Conservation (phyloP, 1,140 invertebrate genomes). For the Eupristina koningsbergeri region DNA sequence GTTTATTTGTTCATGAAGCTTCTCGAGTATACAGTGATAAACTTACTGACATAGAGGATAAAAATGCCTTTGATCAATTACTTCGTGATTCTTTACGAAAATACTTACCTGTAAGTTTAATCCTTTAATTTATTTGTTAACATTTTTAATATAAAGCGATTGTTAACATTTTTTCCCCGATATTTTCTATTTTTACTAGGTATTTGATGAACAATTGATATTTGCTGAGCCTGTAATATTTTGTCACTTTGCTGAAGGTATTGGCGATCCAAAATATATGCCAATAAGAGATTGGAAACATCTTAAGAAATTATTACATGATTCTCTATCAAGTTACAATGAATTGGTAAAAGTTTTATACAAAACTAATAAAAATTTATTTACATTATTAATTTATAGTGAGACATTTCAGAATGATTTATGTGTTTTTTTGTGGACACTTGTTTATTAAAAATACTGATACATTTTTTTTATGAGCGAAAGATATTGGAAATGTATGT, state of each 20-base stretch:
- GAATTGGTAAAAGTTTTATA: constrained; percentile 72
- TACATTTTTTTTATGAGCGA: too few relatives aligned
- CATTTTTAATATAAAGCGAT: background rate
- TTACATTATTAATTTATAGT: too few relatives aligned
- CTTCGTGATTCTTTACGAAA: constrained; percentile 87
- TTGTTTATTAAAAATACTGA: too few relatives aligned
- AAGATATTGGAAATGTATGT: too few relatives aligned
- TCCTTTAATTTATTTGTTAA: background rate
- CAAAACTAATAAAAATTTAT: too few relatives aligned
- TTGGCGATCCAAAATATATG: constrained; percentile 93
- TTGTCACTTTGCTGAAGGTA: constrained; percentile 92
- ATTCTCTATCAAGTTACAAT: constrained; percentile 90
- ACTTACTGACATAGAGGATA: constrained; percentile 80
- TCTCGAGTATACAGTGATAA: constrained; percentile 93
- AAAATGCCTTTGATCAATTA: constrained; percentile 83
- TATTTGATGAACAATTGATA: constrained; percentile 78
- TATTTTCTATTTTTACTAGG: constrained; percentile 63
- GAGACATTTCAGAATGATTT: too few relatives aligned
- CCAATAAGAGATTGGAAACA: constrained; percentile 82
- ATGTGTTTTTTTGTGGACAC: too few relatives aligned
- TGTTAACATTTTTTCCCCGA: background rate
- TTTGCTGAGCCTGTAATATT: constrained; percentile 85
- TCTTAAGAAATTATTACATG: constrained; percentile 84
- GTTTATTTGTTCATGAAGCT: constrained; percentile 92
- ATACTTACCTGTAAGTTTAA: constrained; percentile 80